Evolutionary conservation across 2,888 invertebrate genomes (phyloP).

Genomic region (Ormia ochracea): DNA sequence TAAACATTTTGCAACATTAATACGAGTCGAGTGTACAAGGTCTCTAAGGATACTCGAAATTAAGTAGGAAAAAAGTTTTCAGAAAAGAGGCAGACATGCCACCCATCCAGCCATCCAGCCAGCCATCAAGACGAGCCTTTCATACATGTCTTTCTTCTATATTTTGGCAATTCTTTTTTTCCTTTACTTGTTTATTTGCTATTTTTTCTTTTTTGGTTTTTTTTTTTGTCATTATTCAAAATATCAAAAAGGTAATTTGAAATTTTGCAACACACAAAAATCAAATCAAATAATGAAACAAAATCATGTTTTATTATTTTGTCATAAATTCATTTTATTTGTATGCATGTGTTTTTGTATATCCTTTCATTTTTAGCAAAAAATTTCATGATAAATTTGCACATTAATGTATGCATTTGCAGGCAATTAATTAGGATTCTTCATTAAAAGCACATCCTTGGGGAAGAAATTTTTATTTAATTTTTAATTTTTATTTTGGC

Average conservation of each 20-base stretch:
- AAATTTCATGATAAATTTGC: constrained; percentile 43
- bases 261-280: constrained; percentile 32
- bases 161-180: constrained; percentile 47
- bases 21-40: constrained; percentile 51
- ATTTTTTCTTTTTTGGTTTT: background rate
- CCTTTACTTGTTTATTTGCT: constrained; percentile 22
- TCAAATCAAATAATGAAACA: constrained; percentile 48
- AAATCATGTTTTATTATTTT: constrained; percentile 49
- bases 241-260: constrained; percentile 46
- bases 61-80: constrained; percentile 39
- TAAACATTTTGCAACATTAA: constrained; percentile 61
- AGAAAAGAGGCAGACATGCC: background rate
- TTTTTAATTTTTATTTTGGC: background rate
- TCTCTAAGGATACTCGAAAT: constrained; percentile 74
- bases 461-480: constrained; percentile 44
- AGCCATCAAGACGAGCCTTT: too few relatives aligned
- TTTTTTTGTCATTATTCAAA: constrained; percentile 56
- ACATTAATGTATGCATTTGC: constrained; percentile 58
- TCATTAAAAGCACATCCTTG: constrained; percentile 62
- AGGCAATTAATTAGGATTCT: constrained; percentile 61
- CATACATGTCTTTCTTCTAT: constrained; percentile 27
- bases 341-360: constrained; percentile 3
- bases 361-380: constrained; percentile 4
- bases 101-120: too few relatives aligned
- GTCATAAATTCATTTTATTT: constrained; percentile 45